Evolutionary conservation across 2,888 invertebrate genomes (phyloP).

Genomic region (Cylloceria caligata): DNA sequence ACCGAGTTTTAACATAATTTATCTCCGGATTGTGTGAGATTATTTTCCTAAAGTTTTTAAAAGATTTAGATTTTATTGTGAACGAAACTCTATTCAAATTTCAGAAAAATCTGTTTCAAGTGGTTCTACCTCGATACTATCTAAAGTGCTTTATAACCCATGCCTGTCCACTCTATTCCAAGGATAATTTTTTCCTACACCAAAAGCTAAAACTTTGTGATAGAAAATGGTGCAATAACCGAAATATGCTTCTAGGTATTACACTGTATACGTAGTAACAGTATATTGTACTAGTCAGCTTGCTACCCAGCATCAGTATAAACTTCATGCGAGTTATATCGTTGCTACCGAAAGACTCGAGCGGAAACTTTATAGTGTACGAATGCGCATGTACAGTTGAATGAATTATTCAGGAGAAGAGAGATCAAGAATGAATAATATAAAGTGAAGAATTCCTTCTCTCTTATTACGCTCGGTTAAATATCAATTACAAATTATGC

Average conservation of each 20-base stretch:
- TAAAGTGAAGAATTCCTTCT: constrained; percentile 26
- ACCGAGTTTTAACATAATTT: no score
- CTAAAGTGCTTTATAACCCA: neutral
- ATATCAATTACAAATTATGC: constrained; percentile 57
- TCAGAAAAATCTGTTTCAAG: no score
- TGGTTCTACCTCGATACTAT: no score
- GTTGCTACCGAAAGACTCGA: neutral
- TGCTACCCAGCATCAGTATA: neutral
- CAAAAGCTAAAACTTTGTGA: neutral
- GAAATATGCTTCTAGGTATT: neutral
- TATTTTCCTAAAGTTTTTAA: no score
- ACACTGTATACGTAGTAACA: neutral
- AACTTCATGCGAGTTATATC: neutral
- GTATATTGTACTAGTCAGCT: neutral
- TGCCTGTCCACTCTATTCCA: constrained; percentile 1
- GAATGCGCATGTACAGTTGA: neutral
- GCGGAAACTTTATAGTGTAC: constrained; percentile 11
- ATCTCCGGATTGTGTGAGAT: no score
- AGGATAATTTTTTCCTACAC: neutral
- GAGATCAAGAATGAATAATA: constrained; percentile 33
- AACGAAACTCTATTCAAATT: no score
- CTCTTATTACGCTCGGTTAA: constrained; percentile 39
- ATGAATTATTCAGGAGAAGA: constrained; percentile 57
- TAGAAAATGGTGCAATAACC: constrained; percentile 11
- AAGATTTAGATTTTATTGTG: no score